A percentile compares a stretch with the other conserved stretches of the same genome.
Evolutionary conservation across 2,797 vertebrate species (phyloP).

Genomic region (Danio jaintianensis): DNA sequence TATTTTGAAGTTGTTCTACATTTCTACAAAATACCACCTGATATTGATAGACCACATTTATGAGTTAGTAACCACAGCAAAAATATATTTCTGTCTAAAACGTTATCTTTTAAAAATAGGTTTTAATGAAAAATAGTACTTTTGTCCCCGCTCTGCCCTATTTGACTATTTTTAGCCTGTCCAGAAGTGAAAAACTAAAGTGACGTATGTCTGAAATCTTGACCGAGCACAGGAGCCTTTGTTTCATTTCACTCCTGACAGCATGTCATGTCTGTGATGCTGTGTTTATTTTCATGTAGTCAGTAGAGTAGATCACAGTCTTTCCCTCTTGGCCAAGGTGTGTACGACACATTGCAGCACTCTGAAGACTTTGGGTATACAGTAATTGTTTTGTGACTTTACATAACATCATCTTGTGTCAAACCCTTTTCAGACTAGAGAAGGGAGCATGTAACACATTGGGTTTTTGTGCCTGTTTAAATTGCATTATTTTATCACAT

Average conservation of each 20-base stretch:
- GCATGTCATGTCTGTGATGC: conserved; percentile 34
- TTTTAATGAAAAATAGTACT: too few species aligned
- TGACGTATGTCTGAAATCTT: conserved; percentile 12
- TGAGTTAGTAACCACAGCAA: too few species aligned
- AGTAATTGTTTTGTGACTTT: conserved; percentile 36
- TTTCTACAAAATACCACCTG: too few species aligned
- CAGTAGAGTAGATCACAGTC: conserved; percentile 20
- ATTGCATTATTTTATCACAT: too few species aligned
- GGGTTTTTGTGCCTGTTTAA: background rate
- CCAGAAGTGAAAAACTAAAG: conserved; percentile 28
- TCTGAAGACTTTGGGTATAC: background rate
- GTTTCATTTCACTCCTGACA: conserved; percentile 56
- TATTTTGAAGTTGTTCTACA: too few species aligned
- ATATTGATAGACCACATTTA: too few species aligned
- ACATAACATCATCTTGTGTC: conserved; percentile 5
- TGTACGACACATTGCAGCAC: background rate
- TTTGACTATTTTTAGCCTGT: conserved; percentile 17
- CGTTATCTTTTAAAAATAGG: too few species aligned
- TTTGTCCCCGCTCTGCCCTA: too few species aligned
- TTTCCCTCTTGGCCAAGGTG: conserved; percentile 32
- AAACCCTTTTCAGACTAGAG: background rate
- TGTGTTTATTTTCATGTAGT: conserved; percentile 31
- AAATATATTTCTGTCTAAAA: too few species aligned
- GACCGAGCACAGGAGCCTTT: conserved; percentile 42
- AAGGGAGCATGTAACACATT: background rate